Evolutionary conservation across 2,113 vertebrate species (phyloP).

Genomic region (Nothobranchius furzeri): DNA sequence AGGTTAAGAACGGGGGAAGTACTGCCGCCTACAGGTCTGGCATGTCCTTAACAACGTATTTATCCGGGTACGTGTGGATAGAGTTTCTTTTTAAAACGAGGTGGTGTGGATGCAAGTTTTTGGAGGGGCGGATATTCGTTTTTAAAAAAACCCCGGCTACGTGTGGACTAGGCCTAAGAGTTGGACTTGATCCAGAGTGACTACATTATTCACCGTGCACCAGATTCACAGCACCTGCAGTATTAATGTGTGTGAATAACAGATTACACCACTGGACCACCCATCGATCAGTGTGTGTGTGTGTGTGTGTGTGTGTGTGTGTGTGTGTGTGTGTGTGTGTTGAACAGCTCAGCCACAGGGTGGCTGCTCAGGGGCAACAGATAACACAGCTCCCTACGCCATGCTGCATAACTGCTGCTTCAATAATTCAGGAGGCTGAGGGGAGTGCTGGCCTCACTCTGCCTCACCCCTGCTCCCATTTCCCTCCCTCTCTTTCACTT

Average conservation of each 20-base stretch:
- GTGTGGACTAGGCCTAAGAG: too few relatives aligned
- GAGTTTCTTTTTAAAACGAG: too few relatives aligned
- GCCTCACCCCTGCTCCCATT: slow-evolving; percentile 9
- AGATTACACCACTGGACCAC: slow-evolving; percentile 59
- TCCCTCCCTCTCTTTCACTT: slow-evolving; percentile 5
- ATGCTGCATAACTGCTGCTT: slow-evolving; percentile 51
- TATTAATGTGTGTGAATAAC: slow-evolving; percentile 66
- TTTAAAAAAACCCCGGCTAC: too few relatives aligned
- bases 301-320: slow-evolving; percentile 9
- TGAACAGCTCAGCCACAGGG: slow-evolving; percentile 55
- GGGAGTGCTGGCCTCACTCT: slow-evolving; percentile 33
- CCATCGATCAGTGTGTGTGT: slow-evolving; percentile 54
- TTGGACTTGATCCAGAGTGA: slow-evolving; percentile 38
- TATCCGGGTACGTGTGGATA: too few relatives aligned
- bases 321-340: slow-evolving; percentile 2
- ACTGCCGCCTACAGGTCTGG: too few relatives aligned
- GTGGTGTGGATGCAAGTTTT: too few relatives aligned
- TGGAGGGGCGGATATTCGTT: too few relatives aligned
- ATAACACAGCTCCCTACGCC: slow-evolving; percentile 58
- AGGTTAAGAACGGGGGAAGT: too few relatives aligned
- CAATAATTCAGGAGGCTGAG: slow-evolving; percentile 64
- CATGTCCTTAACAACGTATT: too few relatives aligned
- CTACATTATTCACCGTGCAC: slow-evolving; percentile 60
- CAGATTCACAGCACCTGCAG: slow-evolving; percentile 49
- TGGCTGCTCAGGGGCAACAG: slow-evolving; percentile 58